These are phyloP conservation scores for Sylvia borin DNA, from an alignment of 2,797 vertebrate species.

Conservation along the genomic window DNA sequence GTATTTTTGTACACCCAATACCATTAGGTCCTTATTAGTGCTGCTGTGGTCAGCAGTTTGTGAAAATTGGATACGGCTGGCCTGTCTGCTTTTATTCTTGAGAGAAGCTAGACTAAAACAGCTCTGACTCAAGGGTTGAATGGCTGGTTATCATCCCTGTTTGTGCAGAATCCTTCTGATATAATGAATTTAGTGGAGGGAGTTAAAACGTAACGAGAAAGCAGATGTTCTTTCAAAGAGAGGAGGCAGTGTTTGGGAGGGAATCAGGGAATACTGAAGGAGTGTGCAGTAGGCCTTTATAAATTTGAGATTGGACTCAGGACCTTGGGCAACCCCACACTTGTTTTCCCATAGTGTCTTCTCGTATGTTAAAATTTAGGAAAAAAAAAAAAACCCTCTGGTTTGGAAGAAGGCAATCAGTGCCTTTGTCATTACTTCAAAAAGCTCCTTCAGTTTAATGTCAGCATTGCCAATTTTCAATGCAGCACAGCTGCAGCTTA, in stretches of 20 bases:
- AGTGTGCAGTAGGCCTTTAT: neutral
- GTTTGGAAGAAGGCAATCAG: constrained; percentile 68
- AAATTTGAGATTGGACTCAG: neutral
- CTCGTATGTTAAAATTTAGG: neutral
- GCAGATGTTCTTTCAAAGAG: neutral
- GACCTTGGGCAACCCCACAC: neutral
- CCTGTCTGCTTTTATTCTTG: constrained; percentile 27
- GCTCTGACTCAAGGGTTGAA: neutral
- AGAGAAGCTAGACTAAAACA: constrained; percentile 33
- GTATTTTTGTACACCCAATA: neutral
- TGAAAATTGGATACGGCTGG: constrained; percentile 32
- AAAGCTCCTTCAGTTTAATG: constrained; percentile 65
- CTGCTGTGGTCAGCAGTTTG: constrained; percentile 67
- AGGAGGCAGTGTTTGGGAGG: neutral
- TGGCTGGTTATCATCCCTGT: neutral
- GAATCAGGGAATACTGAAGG: neutral
- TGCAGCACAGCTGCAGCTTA: constrained; percentile 72
- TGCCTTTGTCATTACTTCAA: constrained; percentile 71
- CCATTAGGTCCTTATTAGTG: constrained; percentile 39
- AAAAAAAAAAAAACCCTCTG: neutral
- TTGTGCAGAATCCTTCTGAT: neutral
- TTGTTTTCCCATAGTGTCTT: neutral
- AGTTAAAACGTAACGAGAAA: neutral
- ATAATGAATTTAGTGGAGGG: neutral
- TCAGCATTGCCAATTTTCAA: constrained; percentile 67